Conservation (phyloP, 1,140 invertebrate species). For the Vanessa atalanta region DNA sequence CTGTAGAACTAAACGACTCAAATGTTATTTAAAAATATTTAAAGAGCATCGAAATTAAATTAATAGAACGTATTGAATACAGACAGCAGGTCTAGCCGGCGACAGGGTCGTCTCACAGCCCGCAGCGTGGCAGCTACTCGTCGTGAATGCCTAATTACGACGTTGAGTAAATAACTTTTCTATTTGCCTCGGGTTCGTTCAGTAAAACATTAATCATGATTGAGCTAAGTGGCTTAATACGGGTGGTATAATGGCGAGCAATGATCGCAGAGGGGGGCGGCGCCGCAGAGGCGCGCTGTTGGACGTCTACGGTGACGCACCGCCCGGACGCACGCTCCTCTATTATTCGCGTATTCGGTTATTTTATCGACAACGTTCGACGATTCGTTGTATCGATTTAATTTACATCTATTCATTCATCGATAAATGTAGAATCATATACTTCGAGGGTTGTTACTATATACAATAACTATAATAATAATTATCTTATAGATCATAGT, state of each 20-base stretch:
- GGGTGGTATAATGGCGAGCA: constrained; percentile 73
- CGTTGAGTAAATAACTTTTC: constrained; percentile 78
- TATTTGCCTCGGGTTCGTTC: constrained; percentile 73
- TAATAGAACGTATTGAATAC: constrained; percentile 50
- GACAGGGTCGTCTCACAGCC: constrained; percentile 61
- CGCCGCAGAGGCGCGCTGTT: constrained; percentile 63
- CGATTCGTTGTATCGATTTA: constrained; percentile 24
- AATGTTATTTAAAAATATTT: constrained; percentile 24
- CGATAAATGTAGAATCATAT: background rate
- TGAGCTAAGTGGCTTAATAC: constrained; percentile 80
- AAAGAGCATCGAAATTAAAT: constrained; percentile 47
- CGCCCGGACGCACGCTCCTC: constrained; percentile 36
- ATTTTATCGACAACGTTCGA: constrained; percentile 37
- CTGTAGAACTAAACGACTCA: background rate
- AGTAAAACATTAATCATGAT: constrained; percentile 80
- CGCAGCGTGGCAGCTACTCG: constrained; percentile 62
- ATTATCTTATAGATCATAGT: background rate
- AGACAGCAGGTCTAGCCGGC: constrained; percentile 68
- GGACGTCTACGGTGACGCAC: constrained; percentile 56
- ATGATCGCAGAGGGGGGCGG: constrained; percentile 74
- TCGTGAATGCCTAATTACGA: constrained; percentile 78
- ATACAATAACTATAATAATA: no score
- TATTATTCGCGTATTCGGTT: constrained; percentile 32
- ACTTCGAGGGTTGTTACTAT: background rate
- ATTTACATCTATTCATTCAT: constrained; percentile 29